Base-by-base conservation (phyloP, 2,888 invertebrate genomes). In the Odiellus spinosus region DNA sequence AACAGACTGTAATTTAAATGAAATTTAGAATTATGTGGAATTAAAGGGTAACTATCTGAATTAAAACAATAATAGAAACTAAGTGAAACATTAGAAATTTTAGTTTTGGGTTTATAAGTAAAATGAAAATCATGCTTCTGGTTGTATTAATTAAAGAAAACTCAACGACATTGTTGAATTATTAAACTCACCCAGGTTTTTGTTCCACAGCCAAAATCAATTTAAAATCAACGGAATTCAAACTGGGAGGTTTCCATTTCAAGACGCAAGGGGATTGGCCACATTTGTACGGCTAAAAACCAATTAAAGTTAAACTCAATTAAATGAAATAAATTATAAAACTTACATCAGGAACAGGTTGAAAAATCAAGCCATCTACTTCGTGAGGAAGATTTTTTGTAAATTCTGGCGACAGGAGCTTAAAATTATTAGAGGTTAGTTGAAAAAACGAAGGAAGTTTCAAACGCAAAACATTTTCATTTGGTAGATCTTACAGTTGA, bases 351-450 rank as follows among this genome's bases (percentile, higher is more conserved):
- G 75, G 72, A 0, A 81, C 74, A 0, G 98, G 98, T 64, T 99
- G 98, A 64, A 96, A 99, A 60, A 99, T 90, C 12, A 98, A 73
- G 17, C 98, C 98, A 63, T 99, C 98, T 0, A 95, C 93, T 64
- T 96, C 93, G 63, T 99, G 98, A 1, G 77, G 73, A 15, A 98
- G 70, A 33, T 79, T 76, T 56, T 77, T 77, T 0, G 82, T 77
- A 67, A 98, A 96, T 61, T 86, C 85, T 40, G 84, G 83, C 12
- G 82, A 77, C 71, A 46, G 56, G 40, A 70, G 53, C 65, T 69
- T 59, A 38, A 60, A 57, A 17, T 11, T 3, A 35, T 2, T n/a
- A 35, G 14, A 35, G 35, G 12, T 35, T 35, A 35, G 12, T 39
- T 45, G 1, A 33, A 17, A 12, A n/a, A 46, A 20, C 32, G 11